Evolutionary conservation across 2,113 vertebrate genomes (phyloP), one percentile per base, ranked within the genome.

Genomic region (Pardalotus punctatus): DNA sequence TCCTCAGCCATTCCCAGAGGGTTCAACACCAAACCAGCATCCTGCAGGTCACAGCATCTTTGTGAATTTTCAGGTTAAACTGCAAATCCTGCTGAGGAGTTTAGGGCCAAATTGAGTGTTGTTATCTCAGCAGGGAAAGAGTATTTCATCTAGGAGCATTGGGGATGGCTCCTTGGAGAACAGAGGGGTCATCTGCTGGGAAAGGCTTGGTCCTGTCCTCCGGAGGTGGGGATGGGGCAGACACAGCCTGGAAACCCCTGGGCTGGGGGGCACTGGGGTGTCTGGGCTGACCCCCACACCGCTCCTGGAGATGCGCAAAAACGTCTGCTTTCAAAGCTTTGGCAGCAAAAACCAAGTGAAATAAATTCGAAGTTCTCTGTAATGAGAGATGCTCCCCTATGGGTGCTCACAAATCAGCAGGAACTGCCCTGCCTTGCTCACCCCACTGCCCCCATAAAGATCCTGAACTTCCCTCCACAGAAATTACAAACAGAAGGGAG

Each of bases 61-160:
- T 5, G 51, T 18, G 53, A 28, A 11, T 76, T 45, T 45, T 64
- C 64, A 72, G 69, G 88, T 83, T 77, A 72, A 95, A 72, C 57
- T 35, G 31, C 31, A 71, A 71, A 80, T 19, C 81, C 62, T 36
- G 38, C 67, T 54, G 81, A 72, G 88, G 57, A 58, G 54, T 72
- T 95, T 60, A 56, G 73, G 73, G 64, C 38, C 88, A 86, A 92
- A 92, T 29, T 56, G 81, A 69, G 91, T 27, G 54, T 42, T 31
- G 38, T 89, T 86, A 91, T 42, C 81, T 12, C 85, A 87, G 88
- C 85, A 90, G 91, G 93, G 58, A 81, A 78, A 83, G 67, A 62
- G 42, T 42, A 47, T 69, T 89, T 65, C 29, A 77, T 69, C 67
- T 56, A 3, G 20, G 58, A 72, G 77, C 45, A 43, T 0, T 14